These are phyloP conservation scores for Metopolophium dirhodum DNA, from an alignment of 1,140 invertebrate genomes.

Conservation along the genomic window DNA sequence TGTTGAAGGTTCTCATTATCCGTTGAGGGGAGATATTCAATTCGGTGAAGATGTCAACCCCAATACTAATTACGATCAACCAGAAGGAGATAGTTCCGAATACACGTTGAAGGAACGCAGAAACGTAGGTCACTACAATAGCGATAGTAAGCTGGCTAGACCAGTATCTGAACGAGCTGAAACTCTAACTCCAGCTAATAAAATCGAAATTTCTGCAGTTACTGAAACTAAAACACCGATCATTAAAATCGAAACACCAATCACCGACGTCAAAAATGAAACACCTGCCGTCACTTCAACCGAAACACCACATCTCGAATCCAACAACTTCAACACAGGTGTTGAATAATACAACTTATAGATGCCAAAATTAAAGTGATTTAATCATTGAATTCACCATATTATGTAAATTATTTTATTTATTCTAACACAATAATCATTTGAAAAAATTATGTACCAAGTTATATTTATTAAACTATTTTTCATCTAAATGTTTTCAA, in stretches of 20 bases:
- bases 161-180: not conserved
- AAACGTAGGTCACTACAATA: not conserved
- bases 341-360: not conserved
- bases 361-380: not conserved
- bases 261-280: not conserved
- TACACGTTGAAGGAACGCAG: not conserved
- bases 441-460: not conserved
- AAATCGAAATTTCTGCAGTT: not conserved
- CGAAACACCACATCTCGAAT: not conserved
- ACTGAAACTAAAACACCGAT: not conserved
- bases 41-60: not conserved
- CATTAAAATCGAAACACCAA: not conserved
- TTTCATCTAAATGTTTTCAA: not conserved
- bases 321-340: not conserved
- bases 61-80: not conserved
- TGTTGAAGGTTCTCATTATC: not conserved
- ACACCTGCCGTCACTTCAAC: not conserved
- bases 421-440: not conserved
- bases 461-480: not conserved
- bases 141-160: not conserved
- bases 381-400: not conserved
- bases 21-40: not conserved
- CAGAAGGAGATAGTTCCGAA: not conserved
- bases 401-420: not conserved
- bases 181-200: not conserved